A percentile compares a stretch with the other conserved stretches of the same genome.
phyloP scores from a whole-genome alignment of 2,888 invertebrate species.

The Drosophila planitibia region DNA sequence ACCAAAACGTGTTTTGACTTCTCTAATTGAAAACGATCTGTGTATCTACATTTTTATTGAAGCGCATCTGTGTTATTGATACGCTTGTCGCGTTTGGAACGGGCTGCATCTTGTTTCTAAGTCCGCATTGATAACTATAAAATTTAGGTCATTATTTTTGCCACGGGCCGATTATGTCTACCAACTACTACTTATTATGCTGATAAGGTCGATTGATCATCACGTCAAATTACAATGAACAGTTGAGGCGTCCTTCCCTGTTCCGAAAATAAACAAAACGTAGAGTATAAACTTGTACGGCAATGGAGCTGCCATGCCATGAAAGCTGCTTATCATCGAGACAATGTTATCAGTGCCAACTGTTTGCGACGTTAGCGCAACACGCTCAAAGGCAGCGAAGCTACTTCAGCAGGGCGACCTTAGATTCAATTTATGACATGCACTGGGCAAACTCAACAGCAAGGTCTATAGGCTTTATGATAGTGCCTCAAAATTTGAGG shows the following conservation, averaged over 20 bases:
- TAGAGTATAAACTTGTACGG: neutral
- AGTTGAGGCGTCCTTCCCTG: conserved; percentile 11
- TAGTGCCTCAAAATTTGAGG: conserved; percentile 11
- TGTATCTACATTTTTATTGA: conserved; percentile 37
- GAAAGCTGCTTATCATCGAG: conserved; percentile 49
- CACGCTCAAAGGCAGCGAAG: conserved; percentile 33
- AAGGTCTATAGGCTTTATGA: conserved; percentile 17
- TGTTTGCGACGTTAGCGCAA: conserved; percentile 61
- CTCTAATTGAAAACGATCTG: conserved; percentile 26
- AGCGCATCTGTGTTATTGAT: conserved; percentile 52
- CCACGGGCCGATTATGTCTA: neutral
- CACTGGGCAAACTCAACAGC: conserved; percentile 15
- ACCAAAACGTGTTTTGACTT: conserved; percentile 31
- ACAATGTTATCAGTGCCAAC: conserved; percentile 59
- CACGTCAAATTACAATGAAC: conserved; percentile 22
- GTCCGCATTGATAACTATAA: conserved; percentile 36
- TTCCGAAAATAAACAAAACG: neutral
- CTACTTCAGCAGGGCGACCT: conserved; percentile 41
- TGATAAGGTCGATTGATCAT: conserved; percentile 61
- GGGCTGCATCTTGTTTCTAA: conserved; percentile 46
- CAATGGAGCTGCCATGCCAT: neutral
- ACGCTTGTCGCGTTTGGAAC: conserved; percentile 37
- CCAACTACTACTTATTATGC: conserved; percentile 15
- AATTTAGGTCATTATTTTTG: conserved; percentile 61
- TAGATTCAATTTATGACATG: conserved; percentile 36